Base-by-base conservation (phyloP, 2,797 vertebrate species). In the Anguilla obscura region DNA sequence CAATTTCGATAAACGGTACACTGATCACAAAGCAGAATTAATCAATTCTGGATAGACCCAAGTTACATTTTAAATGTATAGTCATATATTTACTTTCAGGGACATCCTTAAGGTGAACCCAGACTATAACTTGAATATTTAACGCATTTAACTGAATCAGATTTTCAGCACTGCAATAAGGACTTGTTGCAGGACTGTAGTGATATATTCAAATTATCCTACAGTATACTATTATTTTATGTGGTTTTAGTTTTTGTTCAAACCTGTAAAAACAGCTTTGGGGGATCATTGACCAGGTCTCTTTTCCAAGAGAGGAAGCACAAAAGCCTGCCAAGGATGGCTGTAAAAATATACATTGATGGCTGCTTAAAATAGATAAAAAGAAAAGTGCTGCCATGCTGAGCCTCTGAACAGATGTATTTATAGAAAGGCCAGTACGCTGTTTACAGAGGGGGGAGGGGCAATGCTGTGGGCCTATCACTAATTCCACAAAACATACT, bases 321-420 rank as follows among this genome's bases (percentile, higher is more conserved):
- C 30, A 24, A 86, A 45, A 33, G 69, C 85, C 76, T 91, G 91
- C 93, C 92, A 94, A 93, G 92, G 91, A 88, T 84, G 88, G 87
- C n/a, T 86, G 89, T 93, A 92, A 93, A 95, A 95, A 94, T 94
- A 96, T 92, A 92, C 85, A 85, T 85, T 88, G 86, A 88, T 90
- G 92, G 90, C 91, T 93, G 94, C 94, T 95, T 92, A 95, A 95
- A 95, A 95, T 94, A 96, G 94, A 92, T 90, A 91, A 90, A 92
- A 93, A 91, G 91, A 90, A 93, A 91, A 90, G 58, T 89, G 87
- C 89, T 88, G 79, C 90, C 88, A 71, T 88, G 89, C 87, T 87
- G 56, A 87, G 91, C 89, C 91, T 91, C 91, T 91, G 87, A 87
- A 84, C 85, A 21, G 52, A 18, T 89, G 84, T 95, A 95, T 95